These are phyloP conservation scores for Pitangus sulphuratus DNA, from an alignment of 2,797 vertebrate species.

Conservation along the genomic window DNA sequence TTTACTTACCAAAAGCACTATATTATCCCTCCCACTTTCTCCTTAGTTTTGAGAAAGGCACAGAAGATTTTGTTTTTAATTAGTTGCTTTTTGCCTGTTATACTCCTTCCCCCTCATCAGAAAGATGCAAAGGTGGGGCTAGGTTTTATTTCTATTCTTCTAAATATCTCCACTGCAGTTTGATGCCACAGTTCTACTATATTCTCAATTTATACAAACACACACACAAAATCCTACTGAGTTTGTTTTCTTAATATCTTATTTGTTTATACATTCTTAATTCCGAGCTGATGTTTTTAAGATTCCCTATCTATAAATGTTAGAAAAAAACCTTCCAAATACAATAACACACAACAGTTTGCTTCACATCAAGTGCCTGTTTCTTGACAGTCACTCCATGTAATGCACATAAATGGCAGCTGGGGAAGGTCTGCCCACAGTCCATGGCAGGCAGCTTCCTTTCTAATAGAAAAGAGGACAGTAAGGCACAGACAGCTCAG, in stretches of 20 bases:
- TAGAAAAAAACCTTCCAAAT: background rate
- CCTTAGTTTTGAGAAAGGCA: background rate
- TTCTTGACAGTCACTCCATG: background rate
- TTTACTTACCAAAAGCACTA: background rate
- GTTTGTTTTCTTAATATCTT: background rate
- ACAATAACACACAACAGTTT: background rate
- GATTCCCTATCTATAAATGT: background rate
- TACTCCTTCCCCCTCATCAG: background rate
- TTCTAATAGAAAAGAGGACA: background rate
- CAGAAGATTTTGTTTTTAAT: background rate
- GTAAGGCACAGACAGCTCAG: rapidly evolving
- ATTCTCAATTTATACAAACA: background rate
- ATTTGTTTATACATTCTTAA: background rate
- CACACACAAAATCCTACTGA: background rate
- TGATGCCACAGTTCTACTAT: background rate
- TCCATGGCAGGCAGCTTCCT: rapidly evolving
- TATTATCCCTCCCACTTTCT: background rate
- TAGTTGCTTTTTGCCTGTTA: background rate
- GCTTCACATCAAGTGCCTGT: background rate
- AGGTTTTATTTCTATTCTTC: background rate
- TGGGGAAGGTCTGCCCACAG: background rate
- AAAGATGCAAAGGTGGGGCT: background rate
- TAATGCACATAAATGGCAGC: background rate
- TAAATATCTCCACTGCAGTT: background rate
- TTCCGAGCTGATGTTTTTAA: background rate